Evolutionary conservation across 2,113 vertebrate species (phyloP).

Genomic region (Stigmatopora argus): DNA sequence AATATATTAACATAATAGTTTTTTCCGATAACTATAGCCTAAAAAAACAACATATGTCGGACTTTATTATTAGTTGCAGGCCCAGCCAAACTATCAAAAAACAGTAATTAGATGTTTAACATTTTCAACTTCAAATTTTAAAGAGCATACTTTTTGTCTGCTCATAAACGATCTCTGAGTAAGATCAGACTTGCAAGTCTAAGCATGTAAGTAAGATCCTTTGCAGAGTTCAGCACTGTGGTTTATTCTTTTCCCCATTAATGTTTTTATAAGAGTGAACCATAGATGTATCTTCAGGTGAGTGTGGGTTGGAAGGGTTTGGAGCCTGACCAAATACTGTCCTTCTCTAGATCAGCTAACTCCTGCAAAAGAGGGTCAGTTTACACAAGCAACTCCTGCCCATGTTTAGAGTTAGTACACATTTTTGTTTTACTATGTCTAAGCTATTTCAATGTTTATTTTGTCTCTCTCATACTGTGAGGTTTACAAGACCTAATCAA

Average conservation of each 20-base stretch:
- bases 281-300: constrained; percentile 56
- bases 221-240: constrained; percentile 25
- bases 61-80: no score
- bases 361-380: constrained; percentile 50
- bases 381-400: constrained; percentile 60
- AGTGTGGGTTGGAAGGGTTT: constrained; percentile 7
- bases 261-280: constrained; percentile 43
- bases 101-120: not conserved
- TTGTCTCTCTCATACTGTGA: constrained; percentile 59
- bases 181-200: constrained; percentile 49
- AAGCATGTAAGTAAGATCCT: constrained; percentile 37
- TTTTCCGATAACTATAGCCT: no score
- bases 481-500: constrained; percentile 39
- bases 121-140: constrained; percentile 1
- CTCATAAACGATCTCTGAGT: constrained; percentile 21
- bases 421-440: constrained; percentile 60
- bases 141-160: constrained; percentile 26
- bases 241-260: constrained; percentile 39
- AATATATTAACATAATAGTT: no score
- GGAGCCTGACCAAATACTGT: constrained; percentile 54
- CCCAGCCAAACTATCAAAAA: no score
- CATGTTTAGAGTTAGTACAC: constrained; percentile 63
- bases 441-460: constrained; percentile 62
- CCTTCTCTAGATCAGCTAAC: constrained; percentile 39
- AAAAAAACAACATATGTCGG: no score